Base-by-base conservation (phyloP, 2,888 invertebrate genomes). In the Coenonympha arcania region DNA sequence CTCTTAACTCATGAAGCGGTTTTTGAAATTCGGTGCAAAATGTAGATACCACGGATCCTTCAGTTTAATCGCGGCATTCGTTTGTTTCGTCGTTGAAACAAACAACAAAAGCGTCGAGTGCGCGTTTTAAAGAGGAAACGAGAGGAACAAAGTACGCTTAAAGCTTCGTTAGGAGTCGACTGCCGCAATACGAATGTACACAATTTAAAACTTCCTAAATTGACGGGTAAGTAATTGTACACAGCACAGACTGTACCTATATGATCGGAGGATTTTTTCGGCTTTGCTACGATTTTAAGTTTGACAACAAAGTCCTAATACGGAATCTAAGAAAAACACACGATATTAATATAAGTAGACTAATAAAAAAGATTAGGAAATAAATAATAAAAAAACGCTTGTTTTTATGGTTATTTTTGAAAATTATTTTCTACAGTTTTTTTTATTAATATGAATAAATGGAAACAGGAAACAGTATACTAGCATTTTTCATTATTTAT, bases 161-260 rank as follows among this genome's bases (percentile, higher is more conserved):
- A 76, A 75, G 69, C 69, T 65, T 73, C 73, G 76, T 72, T 70
- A 72, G 71, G 65, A 69, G 75, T 73, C 67, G 62, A 65, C 69
- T 69, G 61, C 62, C 60, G 58, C 69, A 66, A 65, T 70, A 76
- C 76, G 71, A 76, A 76, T 71, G 79, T 76, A 81, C 78, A 81
- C 82, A 81, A 80, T 79, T 84, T 82, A 79, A 79, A 83, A 81
- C 74, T 81, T 81, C 73, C 67, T 68, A 67, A 79, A 76, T 76
- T 75, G 71, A 69, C 79, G 73, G 75, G 76, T 76, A 76, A 69
- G 75, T 64, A 42, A 68, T 69, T 71, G 73, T 69, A 67, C 69
- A 44, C 47, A 36, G 50, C 40, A 48, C 36, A 34, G 24, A 34
- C 16, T 31, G 42, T 19, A 30, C 30, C 42, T 42, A 11, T 30